Base-by-base conservation (phyloP, 2,113 vertebrate genomes). In the Fregata magnificens region DNA sequence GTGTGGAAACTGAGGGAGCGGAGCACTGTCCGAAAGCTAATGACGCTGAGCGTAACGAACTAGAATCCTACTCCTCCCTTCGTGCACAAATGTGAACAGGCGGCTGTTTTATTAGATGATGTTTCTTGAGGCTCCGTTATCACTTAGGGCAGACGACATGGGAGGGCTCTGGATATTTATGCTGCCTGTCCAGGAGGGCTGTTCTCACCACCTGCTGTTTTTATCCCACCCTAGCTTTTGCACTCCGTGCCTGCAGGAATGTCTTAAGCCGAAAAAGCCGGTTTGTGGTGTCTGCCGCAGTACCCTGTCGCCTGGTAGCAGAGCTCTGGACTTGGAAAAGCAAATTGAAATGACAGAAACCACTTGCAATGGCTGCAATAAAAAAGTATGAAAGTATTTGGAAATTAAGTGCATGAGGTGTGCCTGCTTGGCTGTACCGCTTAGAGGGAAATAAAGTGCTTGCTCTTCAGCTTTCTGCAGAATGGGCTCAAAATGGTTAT, bases 211-310 rank as follows among this genome's bases (percentile, higher is more conserved):
- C 74, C 17, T 29, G 5, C 31, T 69, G 17, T 93, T 4, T 91
- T 74, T 55, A 50, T 97, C 66, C 77, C 58, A 13, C 91, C 29
- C 34, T 96, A 99, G 99, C 89, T 99, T 99, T 97, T 99, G 99
- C 96, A 98, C 98, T 14, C 98, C 98, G 11, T 99, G 99, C 98
- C 99, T 99, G 97, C 99, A 99, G 97, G 99, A 99, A 81, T 99
- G 99, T 90, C 98, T 99, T 92, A 99, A 99, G 93, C 99, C 99
- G 73, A 99, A 99, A 89, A 99, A 99, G 87, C 99, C 99, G 0
- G 98, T 99, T 22, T 99, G 99, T 93, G 99, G 99, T 2, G 99
- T 99, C 87, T 99, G 99, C 96, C 98, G 99, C 96, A 98, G 98
- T 25, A 95, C 98, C 49, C 97, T 99, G 88, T 96, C 97, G 0